A percentile compares a stretch with the other conserved stretches of the same genome.
phyloP scores from a whole-genome alignment of 2,888 invertebrate species.

The Gymnoscelis rufifasciata region DNA sequence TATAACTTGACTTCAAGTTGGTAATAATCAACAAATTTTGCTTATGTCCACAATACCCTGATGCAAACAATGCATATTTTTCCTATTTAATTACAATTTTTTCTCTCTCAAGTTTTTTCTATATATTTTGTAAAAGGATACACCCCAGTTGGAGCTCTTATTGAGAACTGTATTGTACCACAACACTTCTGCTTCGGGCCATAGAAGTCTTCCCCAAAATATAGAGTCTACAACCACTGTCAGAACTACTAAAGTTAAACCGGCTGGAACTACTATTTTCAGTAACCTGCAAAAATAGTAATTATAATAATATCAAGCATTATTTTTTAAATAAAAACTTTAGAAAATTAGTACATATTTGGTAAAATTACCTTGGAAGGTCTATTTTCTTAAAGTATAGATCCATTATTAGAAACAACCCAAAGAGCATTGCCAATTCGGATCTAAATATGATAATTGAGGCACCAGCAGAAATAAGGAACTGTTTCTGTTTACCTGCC shows the following conservation, averaged over 20 bases:
- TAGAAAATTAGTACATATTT: too few species aligned
- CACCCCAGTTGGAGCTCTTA: slow-evolving; percentile 97
- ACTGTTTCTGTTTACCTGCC: slow-evolving; percentile 84
- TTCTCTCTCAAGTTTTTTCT: too few species aligned
- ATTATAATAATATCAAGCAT: not conserved
- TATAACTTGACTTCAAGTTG: too few species aligned
- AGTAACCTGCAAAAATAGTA: slow-evolving; percentile 77
- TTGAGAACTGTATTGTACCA: slow-evolving; percentile 97
- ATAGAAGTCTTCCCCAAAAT: slow-evolving; percentile 93
- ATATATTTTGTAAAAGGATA: slow-evolving; percentile 85
- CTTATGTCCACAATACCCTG: too few species aligned
- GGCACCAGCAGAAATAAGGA: slow-evolving; percentile 91
- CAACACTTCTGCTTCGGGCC: slow-evolving; percentile 99
- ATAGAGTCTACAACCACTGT: slow-evolving; percentile 93
- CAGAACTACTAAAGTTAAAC: slow-evolving; percentile 81
- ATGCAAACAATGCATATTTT: too few species aligned
- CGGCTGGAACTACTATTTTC: slow-evolving; percentile 85
- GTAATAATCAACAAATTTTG: too few species aligned
- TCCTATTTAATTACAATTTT: too few species aligned
- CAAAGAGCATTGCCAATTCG: slow-evolving; percentile 92
- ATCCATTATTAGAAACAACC: slow-evolving; percentile 90
- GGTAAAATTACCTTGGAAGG: slow-evolving; percentile 39
- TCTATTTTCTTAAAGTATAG: slow-evolving; percentile 84
- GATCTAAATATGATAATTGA: slow-evolving; percentile 93
- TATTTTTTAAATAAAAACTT: too few species aligned